A percentile compares a stretch with the other conserved stretches of the same genome.
These are phyloP conservation scores for Rhinopomastus cyanomelas DNA, from an alignment of 2,113 vertebrate species.

Conservation along the genomic window DNA sequence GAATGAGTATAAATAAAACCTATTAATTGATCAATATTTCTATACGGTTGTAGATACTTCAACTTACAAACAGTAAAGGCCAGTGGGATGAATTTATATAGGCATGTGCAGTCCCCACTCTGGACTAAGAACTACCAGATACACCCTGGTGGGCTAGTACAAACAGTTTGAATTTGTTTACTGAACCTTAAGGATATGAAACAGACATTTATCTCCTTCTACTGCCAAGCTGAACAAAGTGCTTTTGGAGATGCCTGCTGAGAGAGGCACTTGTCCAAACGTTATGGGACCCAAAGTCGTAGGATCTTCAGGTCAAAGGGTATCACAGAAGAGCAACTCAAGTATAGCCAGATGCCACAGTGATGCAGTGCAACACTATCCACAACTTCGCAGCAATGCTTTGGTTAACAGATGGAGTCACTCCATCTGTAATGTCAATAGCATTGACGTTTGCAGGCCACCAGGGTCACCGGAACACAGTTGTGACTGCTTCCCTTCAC, in stretches of 20 bases:
- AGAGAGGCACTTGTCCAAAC: not conserved
- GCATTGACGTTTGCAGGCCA: not conserved
- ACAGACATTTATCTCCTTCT: not conserved
- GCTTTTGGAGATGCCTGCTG: not conserved
- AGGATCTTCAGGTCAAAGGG: not conserved
- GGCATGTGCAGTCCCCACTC: not conserved
- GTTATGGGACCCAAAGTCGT: no score
- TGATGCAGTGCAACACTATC: not conserved
- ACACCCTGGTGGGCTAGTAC: not conserved
- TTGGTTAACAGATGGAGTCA: not conserved
- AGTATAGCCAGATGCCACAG: not conserved
- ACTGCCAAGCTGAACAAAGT: not conserved
- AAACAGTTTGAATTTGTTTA: not conserved
- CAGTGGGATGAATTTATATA: not conserved
- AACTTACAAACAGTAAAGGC: not conserved
- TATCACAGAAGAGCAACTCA: not conserved
- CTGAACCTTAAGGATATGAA: not conserved
- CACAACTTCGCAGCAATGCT: not conserved
- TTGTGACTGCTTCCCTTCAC: rapidly evolving
- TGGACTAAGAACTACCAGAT: not conserved
- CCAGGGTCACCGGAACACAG: not conserved
- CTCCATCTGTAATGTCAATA: not conserved
- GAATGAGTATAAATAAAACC: not conserved
- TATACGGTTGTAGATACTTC: not conserved
- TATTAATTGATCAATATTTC: not conserved